Percentiles rank a stretch among this genome's conserved stretches.
These are phyloP conservation scores for Notiomystis cincta DNA, from an alignment of 2,113 vertebrate genomes.

Conservation along the genomic window DNA sequence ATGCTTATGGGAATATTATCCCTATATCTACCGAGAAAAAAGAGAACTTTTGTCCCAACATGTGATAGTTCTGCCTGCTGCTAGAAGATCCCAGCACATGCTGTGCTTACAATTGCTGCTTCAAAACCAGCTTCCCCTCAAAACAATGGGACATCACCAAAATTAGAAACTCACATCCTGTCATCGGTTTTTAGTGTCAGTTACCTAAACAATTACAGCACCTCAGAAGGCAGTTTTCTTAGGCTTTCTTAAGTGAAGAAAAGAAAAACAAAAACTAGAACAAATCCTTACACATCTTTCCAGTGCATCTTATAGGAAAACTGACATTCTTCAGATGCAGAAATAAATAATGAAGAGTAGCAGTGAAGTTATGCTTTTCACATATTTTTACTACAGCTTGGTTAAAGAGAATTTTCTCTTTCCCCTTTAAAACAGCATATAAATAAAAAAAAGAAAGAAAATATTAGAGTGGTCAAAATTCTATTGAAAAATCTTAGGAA, in stretches of 20 bases:
- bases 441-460: not conserved
- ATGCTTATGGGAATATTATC: not conserved
- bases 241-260: not conserved
- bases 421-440: not conserved
- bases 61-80: not conserved
- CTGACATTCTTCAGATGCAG: not conserved
- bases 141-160: slow-evolving; percentile 39
- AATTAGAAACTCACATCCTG: slow-evolving; percentile 57
- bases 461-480: not conserved
- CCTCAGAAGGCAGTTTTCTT: slow-evolving; percentile 2
- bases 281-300: not conserved
- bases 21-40: not conserved
- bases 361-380: not conserved
- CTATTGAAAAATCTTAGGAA: not conserved
- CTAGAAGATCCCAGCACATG: not conserved
- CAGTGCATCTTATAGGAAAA: not conserved
- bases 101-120: slow-evolving; percentile 28
- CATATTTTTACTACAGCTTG: not conserved
- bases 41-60: slow-evolving; percentile 1
- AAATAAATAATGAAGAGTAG: not conserved
- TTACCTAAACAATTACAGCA: slow-evolving; percentile 42
- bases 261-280: not conserved
- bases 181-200: not conserved
- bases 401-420: not conserved
- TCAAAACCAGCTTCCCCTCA: slow-evolving; percentile 40